Percentiles rank a stretch among this genome's conserved stretches.
phyloP scores from a whole-genome alignment of 2,888 invertebrate genomes.

The Lamellibrachia columna region DNA sequence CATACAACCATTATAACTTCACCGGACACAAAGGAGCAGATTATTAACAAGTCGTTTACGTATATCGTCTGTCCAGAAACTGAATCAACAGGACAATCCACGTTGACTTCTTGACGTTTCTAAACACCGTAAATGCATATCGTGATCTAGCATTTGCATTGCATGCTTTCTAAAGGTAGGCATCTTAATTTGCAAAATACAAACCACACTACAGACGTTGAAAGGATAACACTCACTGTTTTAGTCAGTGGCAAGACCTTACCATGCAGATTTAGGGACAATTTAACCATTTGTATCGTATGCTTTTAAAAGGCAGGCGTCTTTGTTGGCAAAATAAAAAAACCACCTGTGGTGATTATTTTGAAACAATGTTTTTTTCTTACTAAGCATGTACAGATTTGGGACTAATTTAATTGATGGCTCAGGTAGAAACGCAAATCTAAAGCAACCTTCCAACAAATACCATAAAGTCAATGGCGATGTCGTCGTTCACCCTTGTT shows the following conservation, averaged over 20 bases:
- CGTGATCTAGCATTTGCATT: no score
- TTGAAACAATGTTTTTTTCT: not conserved
- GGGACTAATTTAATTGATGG: not conserved
- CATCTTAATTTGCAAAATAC: not conserved
- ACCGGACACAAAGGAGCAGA: not conserved
- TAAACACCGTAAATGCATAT: not conserved
- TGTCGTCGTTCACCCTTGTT: not conserved
- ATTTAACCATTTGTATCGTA: no score
- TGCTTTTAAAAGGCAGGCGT: not conserved
- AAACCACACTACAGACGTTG: not conserved
- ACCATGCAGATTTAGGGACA: no score
- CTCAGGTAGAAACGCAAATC: not conserved
- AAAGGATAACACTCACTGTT: no score
- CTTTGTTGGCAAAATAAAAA: not conserved
- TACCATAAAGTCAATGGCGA: not conserved
- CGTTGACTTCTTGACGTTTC: not conserved
- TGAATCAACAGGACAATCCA: not conserved
- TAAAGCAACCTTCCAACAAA: not conserved
- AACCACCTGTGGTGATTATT: not conserved
- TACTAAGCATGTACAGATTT: not conserved
- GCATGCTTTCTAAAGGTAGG: not conserved
- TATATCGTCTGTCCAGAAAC: not conserved
- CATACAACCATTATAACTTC: not conserved
- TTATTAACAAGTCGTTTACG: not conserved
- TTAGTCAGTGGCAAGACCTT: no score